phyloP scores from a whole-genome alignment of 2,797 vertebrate genomes.

The Falco novaeseelandiae region DNA sequence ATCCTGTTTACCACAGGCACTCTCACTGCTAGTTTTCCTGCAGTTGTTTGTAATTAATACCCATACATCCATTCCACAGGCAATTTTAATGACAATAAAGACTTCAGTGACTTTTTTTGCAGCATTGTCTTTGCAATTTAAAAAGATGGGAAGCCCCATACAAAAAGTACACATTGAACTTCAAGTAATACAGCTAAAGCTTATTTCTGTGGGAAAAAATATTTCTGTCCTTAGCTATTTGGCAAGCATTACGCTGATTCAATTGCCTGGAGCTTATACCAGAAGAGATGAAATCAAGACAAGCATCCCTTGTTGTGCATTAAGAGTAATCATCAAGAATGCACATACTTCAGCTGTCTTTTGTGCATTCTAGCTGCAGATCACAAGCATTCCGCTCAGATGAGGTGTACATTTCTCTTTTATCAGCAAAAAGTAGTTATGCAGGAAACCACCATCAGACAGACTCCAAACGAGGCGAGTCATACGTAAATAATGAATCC shows the following conservation, averaged over 20 bases:
- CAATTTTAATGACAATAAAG: background rate
- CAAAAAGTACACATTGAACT: background rate
- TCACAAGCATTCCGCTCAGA: background rate
- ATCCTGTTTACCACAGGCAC: background rate
- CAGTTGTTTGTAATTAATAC: background rate
- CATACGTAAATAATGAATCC: background rate
- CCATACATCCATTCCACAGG: background rate
- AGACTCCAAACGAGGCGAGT: background rate
- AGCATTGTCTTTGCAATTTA: background rate
- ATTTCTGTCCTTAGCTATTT: background rate
- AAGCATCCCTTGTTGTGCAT: accelerated
- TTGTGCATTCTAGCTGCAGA: background rate
- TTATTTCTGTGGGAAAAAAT: background rate
- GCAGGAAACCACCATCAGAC: background rate
- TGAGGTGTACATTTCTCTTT: background rate
- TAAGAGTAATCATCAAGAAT: background rate
- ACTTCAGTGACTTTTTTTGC: background rate
- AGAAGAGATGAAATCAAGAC: background rate
- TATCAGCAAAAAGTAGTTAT: background rate
- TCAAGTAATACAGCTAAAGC: background rate
- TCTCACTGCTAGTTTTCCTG: background rate
- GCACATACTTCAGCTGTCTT: background rate
- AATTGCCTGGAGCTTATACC: background rate
- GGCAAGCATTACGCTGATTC: background rate
- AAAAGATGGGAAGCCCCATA: background rate